Evolutionary conservation across 2,113 vertebrate species (phyloP).

Genomic region (Todiramphus saurophagus): DNA sequence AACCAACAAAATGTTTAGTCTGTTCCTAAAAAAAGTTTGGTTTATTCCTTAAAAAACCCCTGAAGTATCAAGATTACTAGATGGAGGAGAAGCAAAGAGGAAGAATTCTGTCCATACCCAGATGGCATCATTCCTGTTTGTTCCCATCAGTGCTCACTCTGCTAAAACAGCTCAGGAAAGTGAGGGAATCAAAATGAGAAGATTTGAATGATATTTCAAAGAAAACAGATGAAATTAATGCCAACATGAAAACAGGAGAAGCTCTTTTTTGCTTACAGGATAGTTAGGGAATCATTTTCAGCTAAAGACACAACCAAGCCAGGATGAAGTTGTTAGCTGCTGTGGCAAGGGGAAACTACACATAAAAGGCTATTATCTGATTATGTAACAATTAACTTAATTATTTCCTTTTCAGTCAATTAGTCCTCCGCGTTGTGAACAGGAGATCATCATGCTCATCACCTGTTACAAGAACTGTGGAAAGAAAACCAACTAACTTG

Average conservation of each 20-base stretch:
- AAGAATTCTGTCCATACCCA: neutral
- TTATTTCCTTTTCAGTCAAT: neutral
- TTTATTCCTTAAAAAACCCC: neutral
- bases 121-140: neutral
- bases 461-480: neutral
- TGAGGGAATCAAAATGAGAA: neutral
- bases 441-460: neutral
- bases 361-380: neutral
- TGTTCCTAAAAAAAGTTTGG: neutral
- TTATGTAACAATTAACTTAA: neutral
- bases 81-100: neutral
- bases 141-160: neutral
- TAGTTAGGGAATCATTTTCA: neutral
- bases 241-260: neutral
- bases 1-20: neutral
- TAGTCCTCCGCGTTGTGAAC: neutral
- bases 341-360: neutral
- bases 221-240: neutral
- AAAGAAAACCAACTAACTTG: neutral
- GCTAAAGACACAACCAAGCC: neutral
- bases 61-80: neutral
- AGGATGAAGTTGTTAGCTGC: neutral
- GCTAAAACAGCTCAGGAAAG: neutral
- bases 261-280: neutral
- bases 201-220: neutral